Evolutionary conservation across 2,797 vertebrate genomes (phyloP), one percentile per base, ranked within the genome.

Genomic region (Galaxias olidus): DNA sequence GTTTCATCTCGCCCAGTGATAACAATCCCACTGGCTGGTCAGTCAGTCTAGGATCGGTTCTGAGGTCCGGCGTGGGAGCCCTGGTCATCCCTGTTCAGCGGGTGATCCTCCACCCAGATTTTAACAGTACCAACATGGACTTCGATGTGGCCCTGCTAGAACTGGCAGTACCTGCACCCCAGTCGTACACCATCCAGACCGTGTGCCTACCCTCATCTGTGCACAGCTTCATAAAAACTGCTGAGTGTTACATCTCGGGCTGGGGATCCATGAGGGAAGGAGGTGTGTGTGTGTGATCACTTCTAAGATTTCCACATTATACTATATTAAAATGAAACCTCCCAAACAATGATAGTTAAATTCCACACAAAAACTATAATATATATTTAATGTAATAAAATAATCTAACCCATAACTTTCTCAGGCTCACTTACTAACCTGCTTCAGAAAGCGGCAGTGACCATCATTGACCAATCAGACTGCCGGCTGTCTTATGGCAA

Each of bases 211-310:
- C 96, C 0, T 94, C 94, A 5, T 83, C 83, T 0, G 86, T 87
- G 4, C 94, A 95, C 52, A 20, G 65, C 80, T 95, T 97, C 74
- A 71, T 73, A 0, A 89, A 91, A 43, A 91, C 86, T 1, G 74
- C 90, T 0, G 93, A 90, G 77, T 99, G 97, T 73, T 93, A 94
- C 88, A 96, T 98, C 81, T 91, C 92, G 2, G 97, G 97, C 65
- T 99, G 97, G 97, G 97, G 97, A 2, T 95, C 96, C 9, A 89
- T 93, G 3, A 92, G 91, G 49, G 96, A 98, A 83, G 95, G 96
- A 87, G 97, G 97, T 98, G 65, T 87, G 86, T 59, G 59, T 18
- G 42, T n/a, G 47, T 1, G 7, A 20, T 14, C 11, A 30, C 40
- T 48, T 19, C 14, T 10, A 15, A 41, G 30, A 30, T 30, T 30